Evolutionary conservation across 2,888 invertebrate genomes (phyloP).

Genomic region (Ophioninae sp.): DNA sequence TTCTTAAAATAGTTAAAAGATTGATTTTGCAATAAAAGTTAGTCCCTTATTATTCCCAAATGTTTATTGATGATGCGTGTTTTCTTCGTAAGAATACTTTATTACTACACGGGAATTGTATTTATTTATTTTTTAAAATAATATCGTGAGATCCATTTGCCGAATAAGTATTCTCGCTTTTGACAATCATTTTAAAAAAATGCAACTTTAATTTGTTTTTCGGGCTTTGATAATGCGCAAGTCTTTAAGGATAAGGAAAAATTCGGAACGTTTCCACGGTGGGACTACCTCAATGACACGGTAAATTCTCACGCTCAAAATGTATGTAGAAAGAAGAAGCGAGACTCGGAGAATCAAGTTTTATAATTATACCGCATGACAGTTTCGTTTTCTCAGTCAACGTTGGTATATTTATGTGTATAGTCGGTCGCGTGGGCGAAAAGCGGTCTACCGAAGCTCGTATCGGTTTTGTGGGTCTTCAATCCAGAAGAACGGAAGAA

Average conservation of each 20-base stretch:
- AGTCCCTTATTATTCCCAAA: no score
- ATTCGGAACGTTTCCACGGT: constrained; percentile 11
- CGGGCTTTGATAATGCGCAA: no score
- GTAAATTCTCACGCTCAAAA: constrained; percentile 3
- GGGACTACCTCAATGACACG: neutral
- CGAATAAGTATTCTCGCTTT: no score
- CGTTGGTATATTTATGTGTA: neutral
- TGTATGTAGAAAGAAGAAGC: neutral
- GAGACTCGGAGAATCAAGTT: constrained; percentile 32
- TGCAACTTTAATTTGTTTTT: no score
- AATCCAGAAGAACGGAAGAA: neutral
- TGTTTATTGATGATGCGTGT: no score
- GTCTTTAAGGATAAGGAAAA: neutral
- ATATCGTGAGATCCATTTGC: no score
- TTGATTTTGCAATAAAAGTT: no score
- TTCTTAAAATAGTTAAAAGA: no score
- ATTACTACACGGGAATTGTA: no score
- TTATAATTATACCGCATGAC: constrained; percentile 19
- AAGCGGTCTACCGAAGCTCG: constrained; percentile 13
- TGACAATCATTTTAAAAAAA: no score
- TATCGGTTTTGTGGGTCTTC: constrained; percentile 21
- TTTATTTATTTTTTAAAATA: no score
- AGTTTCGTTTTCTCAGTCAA: neutral
- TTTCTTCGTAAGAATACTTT: no score
- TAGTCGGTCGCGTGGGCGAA: constrained; percentile 49